phyloP scores from a whole-genome alignment of 2,888 invertebrate species.

The Patella ulyssiponensis region DNA sequence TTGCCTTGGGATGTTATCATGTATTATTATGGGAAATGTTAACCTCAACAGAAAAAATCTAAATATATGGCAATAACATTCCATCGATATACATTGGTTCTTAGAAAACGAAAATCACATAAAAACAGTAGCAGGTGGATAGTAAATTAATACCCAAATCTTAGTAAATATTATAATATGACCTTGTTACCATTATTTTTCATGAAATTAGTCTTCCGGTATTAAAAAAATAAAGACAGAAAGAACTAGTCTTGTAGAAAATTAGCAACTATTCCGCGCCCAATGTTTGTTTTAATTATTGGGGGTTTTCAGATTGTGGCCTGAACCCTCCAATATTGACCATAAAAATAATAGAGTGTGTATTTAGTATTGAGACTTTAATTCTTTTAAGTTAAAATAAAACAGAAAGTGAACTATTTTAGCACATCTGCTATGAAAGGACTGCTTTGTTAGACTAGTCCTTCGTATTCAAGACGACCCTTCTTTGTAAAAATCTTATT shows the following conservation, averaged over 20 bases:
- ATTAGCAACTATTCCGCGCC: too few relatives aligned
- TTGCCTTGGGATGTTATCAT: too few relatives aligned
- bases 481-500: conserved; percentile 16
- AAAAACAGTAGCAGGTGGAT: conserved; percentile 4
- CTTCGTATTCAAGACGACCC: not conserved
- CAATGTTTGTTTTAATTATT: conserved; percentile 7
- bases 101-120: not conserved
- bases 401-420: conserved; percentile 6
- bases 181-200: too few relatives aligned
- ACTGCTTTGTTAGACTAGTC: conserved; percentile 20
- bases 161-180: conserved; percentile 4
- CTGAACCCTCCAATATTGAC: not conserved
- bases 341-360: conserved; percentile 25
- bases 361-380: conserved; percentile 10
- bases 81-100: too few relatives aligned
- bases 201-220: too few relatives aligned
- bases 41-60: too few relatives aligned
- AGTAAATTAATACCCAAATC: not conserved
- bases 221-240: too few relatives aligned
- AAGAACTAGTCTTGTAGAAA: too few relatives aligned
- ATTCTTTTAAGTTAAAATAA: conserved; percentile 12
- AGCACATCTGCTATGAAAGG: conserved; percentile 22
- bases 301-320: not conserved
- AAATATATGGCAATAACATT: too few relatives aligned
- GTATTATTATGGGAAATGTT: too few relatives aligned